These are phyloP conservation scores for Standfussiana lucernea DNA, from an alignment of 2,888 invertebrate genomes.

Conservation along the genomic window DNA sequence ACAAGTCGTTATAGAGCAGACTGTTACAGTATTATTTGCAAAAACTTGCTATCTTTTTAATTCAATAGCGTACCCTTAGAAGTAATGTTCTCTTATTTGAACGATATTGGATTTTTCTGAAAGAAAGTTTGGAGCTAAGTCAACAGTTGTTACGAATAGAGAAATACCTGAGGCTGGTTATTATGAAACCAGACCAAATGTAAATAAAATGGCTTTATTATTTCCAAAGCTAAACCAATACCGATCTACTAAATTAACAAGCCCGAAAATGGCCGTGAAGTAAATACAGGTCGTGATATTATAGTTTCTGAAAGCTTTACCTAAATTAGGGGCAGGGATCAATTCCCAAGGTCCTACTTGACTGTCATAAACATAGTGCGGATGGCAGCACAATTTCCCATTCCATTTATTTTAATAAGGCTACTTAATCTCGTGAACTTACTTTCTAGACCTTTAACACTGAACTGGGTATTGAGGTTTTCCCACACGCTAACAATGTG, in stretches of 20 bases:
- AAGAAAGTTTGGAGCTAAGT: not conserved
- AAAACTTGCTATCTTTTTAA: constrained; percentile 36
- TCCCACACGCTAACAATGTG: constrained; percentile 51
- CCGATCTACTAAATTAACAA: constrained; percentile 6
- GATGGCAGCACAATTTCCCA: constrained; percentile 38
- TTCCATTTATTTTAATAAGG: constrained; percentile 48
- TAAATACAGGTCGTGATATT: constrained; percentile 5
- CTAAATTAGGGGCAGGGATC: constrained; percentile 8
- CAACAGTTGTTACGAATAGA: not conserved
- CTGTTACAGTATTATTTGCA: constrained; percentile 49
- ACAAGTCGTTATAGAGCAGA: constrained; percentile 41
- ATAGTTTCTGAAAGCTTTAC: constrained; percentile 8
- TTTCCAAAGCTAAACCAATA: not conserved
- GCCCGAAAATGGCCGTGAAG: constrained; percentile 6
- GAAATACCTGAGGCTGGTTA: not conserved
- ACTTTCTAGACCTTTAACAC: constrained; percentile 60
- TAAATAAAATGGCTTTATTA: not conserved
- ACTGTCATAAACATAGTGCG: constrained; percentile 26
- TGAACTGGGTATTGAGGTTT: constrained; percentile 52
- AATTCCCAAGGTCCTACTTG: constrained; percentile 32
- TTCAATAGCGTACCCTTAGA: not conserved
- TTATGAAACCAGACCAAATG: not conserved
- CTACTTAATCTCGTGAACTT: constrained; percentile 46
- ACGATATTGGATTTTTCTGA: constrained; percentile 1
- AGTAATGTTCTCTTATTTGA: constrained; percentile 18